Conservation (phyloP, 2,888 invertebrate species). For the Eurois occulta region DNA sequence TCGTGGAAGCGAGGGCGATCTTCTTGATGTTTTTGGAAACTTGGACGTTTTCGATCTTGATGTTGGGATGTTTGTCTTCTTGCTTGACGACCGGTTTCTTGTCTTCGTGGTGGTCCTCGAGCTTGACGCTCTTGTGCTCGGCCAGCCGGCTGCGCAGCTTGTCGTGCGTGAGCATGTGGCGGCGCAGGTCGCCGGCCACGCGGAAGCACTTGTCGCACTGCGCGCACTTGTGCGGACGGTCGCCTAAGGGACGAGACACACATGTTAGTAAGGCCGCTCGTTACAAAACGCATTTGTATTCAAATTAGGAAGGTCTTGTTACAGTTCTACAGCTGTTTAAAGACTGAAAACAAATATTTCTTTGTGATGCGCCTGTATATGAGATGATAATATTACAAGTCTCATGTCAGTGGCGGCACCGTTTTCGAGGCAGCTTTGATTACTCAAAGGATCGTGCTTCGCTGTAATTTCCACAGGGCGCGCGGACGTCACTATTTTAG, state of each 20-base stretch:
- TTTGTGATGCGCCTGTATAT: not conserved
- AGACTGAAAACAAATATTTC: too few species aligned
- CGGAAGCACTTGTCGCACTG: constrained; percentile 96
- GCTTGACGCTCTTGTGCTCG: constrained; percentile 69
- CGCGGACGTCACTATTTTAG: not conserved
- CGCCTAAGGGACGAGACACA: constrained; percentile 88
- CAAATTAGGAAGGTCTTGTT: not conserved
- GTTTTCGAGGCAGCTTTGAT: not conserved
- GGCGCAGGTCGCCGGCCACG: constrained; percentile 95
- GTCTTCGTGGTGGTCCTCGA: constrained; percentile 58
- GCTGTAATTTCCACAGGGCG: not conserved
- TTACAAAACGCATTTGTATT: too few species aligned
- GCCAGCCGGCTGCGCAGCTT: constrained; percentile 71
- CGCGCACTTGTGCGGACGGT: constrained; percentile 94
- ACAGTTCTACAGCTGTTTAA: too few species aligned
- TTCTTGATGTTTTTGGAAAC: constrained; percentile 61
- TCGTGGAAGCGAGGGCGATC: constrained; percentile 60
- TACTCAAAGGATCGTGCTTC: not conserved
- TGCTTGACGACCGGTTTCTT: constrained; percentile 49
- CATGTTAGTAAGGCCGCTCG: not conserved
- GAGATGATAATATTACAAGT: not conserved
- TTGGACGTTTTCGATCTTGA: constrained; percentile 28
- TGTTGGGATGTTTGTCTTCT: constrained; percentile 17
- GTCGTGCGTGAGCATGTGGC: constrained; percentile 94
- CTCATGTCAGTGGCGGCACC: too few species aligned